Percentiles rank a stretch among this genome's conserved stretches.
These are phyloP conservation scores for Pseudomugil gertrudae DNA, from an alignment of 2,797 vertebrate species.

Conservation along the genomic window DNA sequence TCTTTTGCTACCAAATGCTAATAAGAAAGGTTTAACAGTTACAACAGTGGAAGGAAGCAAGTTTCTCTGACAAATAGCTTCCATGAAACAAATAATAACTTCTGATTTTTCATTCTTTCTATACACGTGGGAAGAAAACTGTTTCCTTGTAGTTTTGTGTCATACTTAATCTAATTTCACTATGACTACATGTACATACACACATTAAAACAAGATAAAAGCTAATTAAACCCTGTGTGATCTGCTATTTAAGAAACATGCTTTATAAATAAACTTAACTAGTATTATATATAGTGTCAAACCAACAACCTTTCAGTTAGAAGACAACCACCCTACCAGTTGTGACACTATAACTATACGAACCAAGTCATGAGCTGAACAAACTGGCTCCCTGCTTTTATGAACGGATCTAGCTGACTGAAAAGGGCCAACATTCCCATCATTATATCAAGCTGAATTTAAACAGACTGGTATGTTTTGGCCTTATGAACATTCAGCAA, in stretches of 20 bases:
- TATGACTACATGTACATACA: neutral
- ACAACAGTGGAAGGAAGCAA: neutral
- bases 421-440: too few relatives aligned
- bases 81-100: neutral
- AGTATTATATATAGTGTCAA: too few relatives aligned
- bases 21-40: neutral
- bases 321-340: too few relatives aligned
- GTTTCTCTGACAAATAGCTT: neutral
- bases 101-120: neutral
- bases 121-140: neutral
- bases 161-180: neutral
- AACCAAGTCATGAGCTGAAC: too few relatives aligned
- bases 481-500: too few relatives aligned
- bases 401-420: too few relatives aligned
- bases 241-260: neutral
- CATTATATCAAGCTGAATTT: too few relatives aligned
- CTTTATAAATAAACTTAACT: too few relatives aligned
- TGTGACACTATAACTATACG: too few relatives aligned
- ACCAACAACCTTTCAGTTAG: too few relatives aligned
- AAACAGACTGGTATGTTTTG: too few relatives aligned
- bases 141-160: neutral
- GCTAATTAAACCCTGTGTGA: slow-evolving; percentile 11
- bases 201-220: neutral
- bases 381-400: too few relatives aligned
- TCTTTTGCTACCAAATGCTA: neutral